phyloP scores from a whole-genome alignment of 2,113 vertebrate species.

The Heliornis fulica region DNA sequence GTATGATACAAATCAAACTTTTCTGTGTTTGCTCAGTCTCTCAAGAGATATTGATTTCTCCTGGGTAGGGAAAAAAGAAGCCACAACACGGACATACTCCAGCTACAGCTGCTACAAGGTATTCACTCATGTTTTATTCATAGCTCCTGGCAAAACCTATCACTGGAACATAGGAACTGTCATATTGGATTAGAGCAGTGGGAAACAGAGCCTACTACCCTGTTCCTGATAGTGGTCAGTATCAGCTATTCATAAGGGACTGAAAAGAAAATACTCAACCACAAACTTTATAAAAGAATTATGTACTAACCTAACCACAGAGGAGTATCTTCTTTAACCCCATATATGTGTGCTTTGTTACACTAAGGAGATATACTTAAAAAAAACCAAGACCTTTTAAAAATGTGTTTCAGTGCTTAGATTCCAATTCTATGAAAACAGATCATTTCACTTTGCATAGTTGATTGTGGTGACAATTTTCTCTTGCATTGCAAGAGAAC shows the following conservation, averaged over 20 bases:
- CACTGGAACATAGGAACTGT: constrained; percentile 35
- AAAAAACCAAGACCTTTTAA: background rate
- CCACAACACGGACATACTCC: background rate
- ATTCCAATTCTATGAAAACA: background rate
- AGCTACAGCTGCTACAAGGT: constrained; percentile 29
- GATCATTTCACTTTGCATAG: background rate
- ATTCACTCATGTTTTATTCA: constrained; percentile 54
- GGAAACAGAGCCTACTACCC: background rate
- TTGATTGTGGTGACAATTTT: background rate
- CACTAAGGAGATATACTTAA: background rate
- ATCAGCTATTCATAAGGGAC: constrained; percentile 4
- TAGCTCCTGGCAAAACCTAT: constrained; percentile 33
- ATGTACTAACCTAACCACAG: background rate
- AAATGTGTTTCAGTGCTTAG: background rate
- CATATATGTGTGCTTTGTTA: background rate
- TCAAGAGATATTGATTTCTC: constrained; percentile 15
- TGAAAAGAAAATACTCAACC: background rate
- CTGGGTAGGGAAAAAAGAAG: background rate
- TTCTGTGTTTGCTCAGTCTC: constrained; percentile 5
- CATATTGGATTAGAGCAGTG: constrained; percentile 36
- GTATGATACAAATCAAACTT: constrained; percentile 18
- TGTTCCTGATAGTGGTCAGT: constrained; percentile 40
- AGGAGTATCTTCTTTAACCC: background rate
- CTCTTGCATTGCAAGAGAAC: background rate
- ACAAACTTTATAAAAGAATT: background rate